These are phyloP conservation scores for Diceros bicornis DNA, from an alignment of 2,797 vertebrate species.

Conservation along the genomic window DNA sequence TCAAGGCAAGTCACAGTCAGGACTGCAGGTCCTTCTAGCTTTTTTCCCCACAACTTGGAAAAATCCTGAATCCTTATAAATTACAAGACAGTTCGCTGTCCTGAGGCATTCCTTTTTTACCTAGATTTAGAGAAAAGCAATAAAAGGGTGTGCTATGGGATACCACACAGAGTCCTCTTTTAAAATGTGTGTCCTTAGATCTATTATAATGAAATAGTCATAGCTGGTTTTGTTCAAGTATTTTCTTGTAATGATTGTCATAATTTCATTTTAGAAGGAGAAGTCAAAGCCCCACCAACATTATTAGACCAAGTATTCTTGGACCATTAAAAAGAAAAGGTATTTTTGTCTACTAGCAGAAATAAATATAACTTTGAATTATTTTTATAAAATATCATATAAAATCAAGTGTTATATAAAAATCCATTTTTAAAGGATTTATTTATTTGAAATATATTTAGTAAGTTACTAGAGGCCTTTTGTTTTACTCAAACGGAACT, in stretches of 20 bases:
- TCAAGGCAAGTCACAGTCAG: constrained; percentile 34
- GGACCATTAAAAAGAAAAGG: constrained; percentile 96
- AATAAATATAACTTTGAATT: constrained; percentile 36
- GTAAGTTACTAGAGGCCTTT: constrained; percentile 40
- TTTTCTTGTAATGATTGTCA: constrained; percentile 63
- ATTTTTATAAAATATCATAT: constrained; percentile 37
- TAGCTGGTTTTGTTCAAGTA: constrained; percentile 48
- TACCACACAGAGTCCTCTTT: not conserved
- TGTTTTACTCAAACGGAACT: constrained; percentile 3
- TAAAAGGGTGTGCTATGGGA: not conserved
- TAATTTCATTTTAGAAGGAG: constrained; percentile 90
- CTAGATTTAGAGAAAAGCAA: constrained; percentile 54
- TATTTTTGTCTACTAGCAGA: constrained; percentile 78
- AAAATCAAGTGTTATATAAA: constrained; percentile 54
- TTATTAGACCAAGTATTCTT: constrained; percentile 94
- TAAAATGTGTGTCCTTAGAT: constrained; percentile 28
- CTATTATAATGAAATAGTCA: constrained; percentile 56
- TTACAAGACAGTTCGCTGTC: not conserved
- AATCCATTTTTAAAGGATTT: constrained; percentile 47
- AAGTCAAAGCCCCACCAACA: constrained; percentile 95
- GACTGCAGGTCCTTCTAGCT: not conserved
- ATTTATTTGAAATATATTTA: constrained; percentile 53
- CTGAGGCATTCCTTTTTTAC: constrained; percentile 34
- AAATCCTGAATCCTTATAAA: constrained; percentile 37
- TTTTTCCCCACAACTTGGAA: not conserved